Evolutionary conservation across 1,140 invertebrate genomes (phyloP).

Genomic region (Eulimnadia texana): DNA sequence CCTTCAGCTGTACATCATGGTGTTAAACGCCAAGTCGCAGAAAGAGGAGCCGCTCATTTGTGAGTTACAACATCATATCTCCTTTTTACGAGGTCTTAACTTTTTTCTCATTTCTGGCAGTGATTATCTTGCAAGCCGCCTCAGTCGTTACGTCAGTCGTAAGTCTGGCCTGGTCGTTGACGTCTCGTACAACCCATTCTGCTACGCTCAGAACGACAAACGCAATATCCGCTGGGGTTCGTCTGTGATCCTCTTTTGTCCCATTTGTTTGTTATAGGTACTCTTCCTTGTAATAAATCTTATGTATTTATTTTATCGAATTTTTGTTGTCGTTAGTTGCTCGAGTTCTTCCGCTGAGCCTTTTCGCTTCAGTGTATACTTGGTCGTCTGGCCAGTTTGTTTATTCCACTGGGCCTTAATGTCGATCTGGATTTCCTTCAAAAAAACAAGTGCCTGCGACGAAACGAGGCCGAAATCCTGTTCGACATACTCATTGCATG

Average conservation of each 20-base stretch:
- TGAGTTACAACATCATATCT: slow-evolving; percentile 29
- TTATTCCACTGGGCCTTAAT: slow-evolving; percentile 33
- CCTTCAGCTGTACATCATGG: slow-evolving; percentile 56
- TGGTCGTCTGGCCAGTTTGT: slow-evolving; percentile 24
- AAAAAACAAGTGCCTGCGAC: slow-evolving; percentile 5
- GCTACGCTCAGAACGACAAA: slow-evolving; percentile 55
- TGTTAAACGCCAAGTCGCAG: slow-evolving; percentile 30
- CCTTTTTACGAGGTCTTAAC: neutral
- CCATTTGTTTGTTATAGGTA: slow-evolving; percentile 63
- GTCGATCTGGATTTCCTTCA: slow-evolving; percentile 27
- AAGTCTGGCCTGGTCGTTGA: slow-evolving; percentile 74
- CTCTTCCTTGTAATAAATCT: too few relatives aligned
- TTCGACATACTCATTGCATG: slow-evolving; percentile 11
- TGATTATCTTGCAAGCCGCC: slow-evolving; percentile 35
- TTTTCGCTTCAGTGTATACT: slow-evolving; percentile 27
- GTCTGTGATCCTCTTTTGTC: slow-evolving; percentile 40
- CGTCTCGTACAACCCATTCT: slow-evolving; percentile 62
- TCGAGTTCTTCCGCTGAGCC: slow-evolving; percentile 32
- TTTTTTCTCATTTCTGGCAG: slow-evolving; percentile 18
- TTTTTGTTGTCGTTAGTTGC: neutral
- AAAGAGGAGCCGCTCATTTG: slow-evolving; percentile 22
- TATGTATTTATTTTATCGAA: neutral
- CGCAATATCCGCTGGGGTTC: slow-evolving; percentile 49
- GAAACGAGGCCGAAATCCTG: slow-evolving; percentile 1
- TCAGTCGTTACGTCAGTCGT: slow-evolving; percentile 56